Conservation (phyloP, 2,888 invertebrate genomes). For the Macaria notata region DNA sequence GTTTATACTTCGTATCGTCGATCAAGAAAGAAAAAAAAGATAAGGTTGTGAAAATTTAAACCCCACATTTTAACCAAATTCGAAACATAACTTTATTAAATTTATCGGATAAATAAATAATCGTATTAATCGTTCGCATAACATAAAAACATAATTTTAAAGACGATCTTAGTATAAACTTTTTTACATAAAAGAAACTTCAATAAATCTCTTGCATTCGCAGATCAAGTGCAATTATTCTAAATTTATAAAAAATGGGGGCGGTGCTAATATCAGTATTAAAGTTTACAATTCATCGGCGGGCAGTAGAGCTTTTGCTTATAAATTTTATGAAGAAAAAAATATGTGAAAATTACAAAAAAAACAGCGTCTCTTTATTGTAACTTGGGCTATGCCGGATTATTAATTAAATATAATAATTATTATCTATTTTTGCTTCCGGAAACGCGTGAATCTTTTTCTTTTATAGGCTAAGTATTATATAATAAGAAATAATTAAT, state of each 20-base stretch:
- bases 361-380: slow-evolving; percentile 68
- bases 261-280: slow-evolving; percentile 46
- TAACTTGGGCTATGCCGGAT: slow-evolving; percentile 75
- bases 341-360: slow-evolving; percentile 38
- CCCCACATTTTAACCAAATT: background rate
- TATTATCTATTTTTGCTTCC: slow-evolving; percentile 53
- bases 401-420: slow-evolving; percentile 23
- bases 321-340: slow-evolving; percentile 35
- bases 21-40: background rate
- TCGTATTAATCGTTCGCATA: background rate
- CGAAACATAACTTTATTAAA: background rate
- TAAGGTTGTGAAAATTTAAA: slow-evolving; percentile 15
- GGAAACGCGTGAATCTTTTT: slow-evolving; percentile 43
- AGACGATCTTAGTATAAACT: slow-evolving; percentile 15
- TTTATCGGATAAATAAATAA: background rate
- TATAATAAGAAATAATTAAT: slow-evolving; percentile 22
- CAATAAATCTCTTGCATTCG: slow-evolving; percentile 2
- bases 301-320: slow-evolving; percentile 59
- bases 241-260: slow-evolving; percentile 21
- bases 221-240: slow-evolving; percentile 16
- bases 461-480: slow-evolving; percentile 28
- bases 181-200: background rate
- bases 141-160: background rate
- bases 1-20: slow-evolving; percentile 17
- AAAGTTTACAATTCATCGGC: slow-evolving; percentile 41